These are phyloP conservation scores for Metacarcinus magister DNA, from an alignment of 2,888 invertebrate genomes.

Conservation along the genomic window DNA sequence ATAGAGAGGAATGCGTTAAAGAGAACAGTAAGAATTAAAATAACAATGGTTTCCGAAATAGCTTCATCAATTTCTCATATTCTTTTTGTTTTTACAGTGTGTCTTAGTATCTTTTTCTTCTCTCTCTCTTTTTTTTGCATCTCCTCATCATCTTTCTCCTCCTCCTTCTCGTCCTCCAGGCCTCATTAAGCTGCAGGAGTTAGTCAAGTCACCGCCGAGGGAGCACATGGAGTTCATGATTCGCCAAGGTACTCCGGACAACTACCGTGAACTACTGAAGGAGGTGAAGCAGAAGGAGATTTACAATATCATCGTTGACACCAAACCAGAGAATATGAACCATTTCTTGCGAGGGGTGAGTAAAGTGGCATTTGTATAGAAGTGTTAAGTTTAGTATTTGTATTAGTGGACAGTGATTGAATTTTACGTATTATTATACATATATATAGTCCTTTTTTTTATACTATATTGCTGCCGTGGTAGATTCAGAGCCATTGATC, in stretches of 20 bases:
- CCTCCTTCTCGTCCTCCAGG: slow-evolving; percentile 85
- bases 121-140: not conserved
- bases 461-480: no score
- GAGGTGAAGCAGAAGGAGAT: slow-evolving; percentile 95
- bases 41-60: no score
- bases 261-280: slow-evolving; percentile 90
- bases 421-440: no score
- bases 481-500: no score
- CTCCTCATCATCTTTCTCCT: not conserved
- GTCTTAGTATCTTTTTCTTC: not conserved
- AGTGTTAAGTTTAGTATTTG: no score
- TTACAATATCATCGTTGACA: slow-evolving; percentile 94
- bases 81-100: not conserved
- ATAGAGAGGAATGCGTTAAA: not conserved
- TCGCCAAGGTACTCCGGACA: slow-evolving; percentile 88
- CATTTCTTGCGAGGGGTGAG: slow-evolving; percentile 94
- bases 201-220: slow-evolving; percentile 88
- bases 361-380: slow-evolving; percentile 83
- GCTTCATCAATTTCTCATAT: slow-evolving; percentile 65
- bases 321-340: slow-evolving; percentile 90
- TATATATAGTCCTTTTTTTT: no score
- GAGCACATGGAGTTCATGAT: slow-evolving; percentile 89
- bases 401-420: no score
- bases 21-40: no score
- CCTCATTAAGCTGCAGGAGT: slow-evolving; percentile 89